Conservation (phyloP, 2,113 vertebrate species). For the Planiliza haematocheilus region DNA sequence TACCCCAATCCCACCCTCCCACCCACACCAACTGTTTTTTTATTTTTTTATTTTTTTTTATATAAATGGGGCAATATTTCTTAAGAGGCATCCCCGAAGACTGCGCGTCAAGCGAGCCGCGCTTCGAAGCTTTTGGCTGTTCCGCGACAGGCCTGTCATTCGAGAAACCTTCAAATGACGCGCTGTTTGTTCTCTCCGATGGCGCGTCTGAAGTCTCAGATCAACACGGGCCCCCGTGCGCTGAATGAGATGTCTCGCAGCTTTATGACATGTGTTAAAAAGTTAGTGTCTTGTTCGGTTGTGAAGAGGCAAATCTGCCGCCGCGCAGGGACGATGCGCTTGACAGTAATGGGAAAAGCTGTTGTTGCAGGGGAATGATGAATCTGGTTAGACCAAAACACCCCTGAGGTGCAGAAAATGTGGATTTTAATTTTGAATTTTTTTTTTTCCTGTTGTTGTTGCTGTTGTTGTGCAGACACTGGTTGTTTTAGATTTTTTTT, state of each 20-base stretch:
- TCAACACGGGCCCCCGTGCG: constrained; percentile 65
- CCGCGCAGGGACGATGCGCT: constrained; percentile 60
- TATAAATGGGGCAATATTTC: constrained; percentile 50
- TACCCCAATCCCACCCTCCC: constrained; percentile 61
- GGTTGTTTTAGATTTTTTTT: constrained; percentile 4
- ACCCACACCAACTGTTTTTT: constrained; percentile 35
- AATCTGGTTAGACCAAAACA: constrained; percentile 58
- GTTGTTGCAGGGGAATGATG: constrained; percentile 64
- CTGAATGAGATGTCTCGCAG: constrained; percentile 79
- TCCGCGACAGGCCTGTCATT: constrained; percentile 67
- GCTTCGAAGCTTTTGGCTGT: constrained; percentile 58
- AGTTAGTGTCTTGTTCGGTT: constrained; percentile 76
- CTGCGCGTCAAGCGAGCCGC: constrained; percentile 63
- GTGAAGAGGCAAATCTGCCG: constrained; percentile 74
- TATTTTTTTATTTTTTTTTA: constrained; percentile 19
- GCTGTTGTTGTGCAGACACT: background rate
- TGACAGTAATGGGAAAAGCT: constrained; percentile 74
- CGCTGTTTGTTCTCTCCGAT: constrained; percentile 60
- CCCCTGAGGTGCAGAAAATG: constrained; percentile 50
- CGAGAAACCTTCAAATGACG: constrained; percentile 57
- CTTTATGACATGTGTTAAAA: constrained; percentile 80
- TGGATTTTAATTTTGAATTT: constrained; percentile 46
- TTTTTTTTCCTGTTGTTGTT: too few relatives aligned
- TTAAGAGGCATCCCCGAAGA: constrained; percentile 53
- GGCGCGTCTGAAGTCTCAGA: constrained; percentile 69